Evolutionary conservation across 2,888 invertebrate genomes (phyloP).

Genomic region (Ormyrus nitidulus): DNA sequence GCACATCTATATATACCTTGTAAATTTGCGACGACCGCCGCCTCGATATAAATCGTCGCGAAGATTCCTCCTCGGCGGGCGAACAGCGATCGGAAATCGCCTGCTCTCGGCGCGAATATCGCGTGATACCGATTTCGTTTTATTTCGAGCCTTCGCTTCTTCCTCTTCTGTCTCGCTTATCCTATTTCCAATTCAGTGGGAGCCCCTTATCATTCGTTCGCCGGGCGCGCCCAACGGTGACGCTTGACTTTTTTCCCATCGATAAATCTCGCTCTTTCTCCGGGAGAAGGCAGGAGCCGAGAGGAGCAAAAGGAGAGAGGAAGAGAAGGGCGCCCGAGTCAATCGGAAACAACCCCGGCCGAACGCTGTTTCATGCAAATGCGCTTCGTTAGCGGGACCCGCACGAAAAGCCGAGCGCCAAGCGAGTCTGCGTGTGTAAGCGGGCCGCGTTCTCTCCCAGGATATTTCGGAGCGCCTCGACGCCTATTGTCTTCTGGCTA

Average conservation of each 20-base stretch:
- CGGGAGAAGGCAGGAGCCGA: background rate
- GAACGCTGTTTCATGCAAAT: slow-evolving; percentile 68
- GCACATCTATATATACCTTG: slow-evolving; percentile 35
- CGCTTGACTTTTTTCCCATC: slow-evolving; percentile 57
- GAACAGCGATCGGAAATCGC: slow-evolving; percentile 32
- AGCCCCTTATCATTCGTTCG: slow-evolving; percentile 32
- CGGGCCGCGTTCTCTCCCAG: background rate
- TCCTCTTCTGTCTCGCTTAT: slow-evolving; percentile 15
- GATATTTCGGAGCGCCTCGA: slow-evolving; percentile 14
- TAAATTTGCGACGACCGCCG: slow-evolving; percentile 40
- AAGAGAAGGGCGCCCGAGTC: slow-evolving; percentile 9
- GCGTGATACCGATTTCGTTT: slow-evolving; percentile 27
- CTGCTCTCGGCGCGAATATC: slow-evolving; percentile 18
- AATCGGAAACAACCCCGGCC: slow-evolving; percentile 55
- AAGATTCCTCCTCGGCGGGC: slow-evolving; percentile 20
- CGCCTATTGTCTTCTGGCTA: slow-evolving; percentile 29
- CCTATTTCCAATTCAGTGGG: slow-evolving; percentile 40
- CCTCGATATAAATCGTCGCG: slow-evolving; percentile 43
- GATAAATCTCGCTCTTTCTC: slow-evolving; percentile 47
- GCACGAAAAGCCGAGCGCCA: slow-evolving; percentile 59
- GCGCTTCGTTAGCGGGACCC: slow-evolving; percentile 61
- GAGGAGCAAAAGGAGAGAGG: background rate
- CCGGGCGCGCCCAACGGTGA: slow-evolving; percentile 41
- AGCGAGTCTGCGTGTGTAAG: slow-evolving; percentile 59
- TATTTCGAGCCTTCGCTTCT: background rate